Evolutionary conservation across 2,888 invertebrate species (phyloP), one percentile per base, ranked within the genome.

Genomic region (Brenthis daphne): DNA sequence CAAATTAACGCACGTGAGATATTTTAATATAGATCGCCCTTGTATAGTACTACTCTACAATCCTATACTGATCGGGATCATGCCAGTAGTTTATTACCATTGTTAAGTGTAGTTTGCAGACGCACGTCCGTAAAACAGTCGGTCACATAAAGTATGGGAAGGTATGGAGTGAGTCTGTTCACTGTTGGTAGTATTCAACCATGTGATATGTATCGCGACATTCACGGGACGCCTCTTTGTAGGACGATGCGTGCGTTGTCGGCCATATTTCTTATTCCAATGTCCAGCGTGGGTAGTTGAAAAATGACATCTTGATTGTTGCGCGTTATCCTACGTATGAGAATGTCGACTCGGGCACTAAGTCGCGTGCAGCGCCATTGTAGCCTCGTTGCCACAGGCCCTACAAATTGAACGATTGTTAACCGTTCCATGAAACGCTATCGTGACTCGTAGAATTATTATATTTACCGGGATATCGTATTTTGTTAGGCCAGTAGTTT

Each of bases 251-350:
- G 87, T 89, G 90, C 88, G 88, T 83, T 89, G 90, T 90, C 86
- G 86, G 86, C 89, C 85, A 91, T 92, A 92, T 87, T 90, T 92
- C 89, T 90, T 84, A 83, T 79, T 78, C 76, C 80, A 79, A 83
- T 83, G 86, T 85, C 81, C 83, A 76, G 90, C 89, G 92, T 92
- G 92, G 92, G 92, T 90, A 90, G 92, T 90, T 92, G 92, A 92
- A 92, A 92, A 92, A 92, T 92, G 91, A 92, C 92, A 92, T 92
- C 92, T 92, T 92, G 92, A 92, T 92, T 92, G 92, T 92, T 91
- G 87, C 87, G 86, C 88, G 90, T 89, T 91, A 91, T 90, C 89
- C 90, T 86, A 87, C 88, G 89, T 88, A 90, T 89, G 90, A 89
- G 90, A 90, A 90, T 89, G 88, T 89, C 82, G 85, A 80, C 82